These are phyloP conservation scores for Elysia crispata DNA, from an alignment of 2,888 invertebrate species.

Conservation along the genomic window DNA sequence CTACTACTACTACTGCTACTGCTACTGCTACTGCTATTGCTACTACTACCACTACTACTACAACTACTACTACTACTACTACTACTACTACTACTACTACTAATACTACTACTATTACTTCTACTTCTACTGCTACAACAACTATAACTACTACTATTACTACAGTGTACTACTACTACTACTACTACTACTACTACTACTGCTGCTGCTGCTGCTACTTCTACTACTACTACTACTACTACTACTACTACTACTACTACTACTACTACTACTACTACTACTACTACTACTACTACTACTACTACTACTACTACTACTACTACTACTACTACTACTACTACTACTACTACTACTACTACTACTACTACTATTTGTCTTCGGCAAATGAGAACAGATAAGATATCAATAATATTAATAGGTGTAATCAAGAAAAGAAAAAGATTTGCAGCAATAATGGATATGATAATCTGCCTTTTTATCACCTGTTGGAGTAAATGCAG, in stretches of 20 bases:
- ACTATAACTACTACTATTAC: background rate
- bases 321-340: constrained; percentile 9
- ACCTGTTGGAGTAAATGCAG: no score
- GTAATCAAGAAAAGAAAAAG: no score
- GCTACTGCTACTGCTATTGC: background rate
- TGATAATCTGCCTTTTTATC: no score
- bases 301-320: constrained; percentile 9
- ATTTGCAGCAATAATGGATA: no score
- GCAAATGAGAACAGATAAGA: no score
- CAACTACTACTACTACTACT: constrained; percentile 9
- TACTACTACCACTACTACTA: constrained; percentile 4
- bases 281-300: constrained; percentile 9
- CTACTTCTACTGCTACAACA: no score
- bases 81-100: no score
- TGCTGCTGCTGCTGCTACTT: background rate
- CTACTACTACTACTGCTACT: constrained; percentile 4
- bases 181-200: constrained; percentile 9
- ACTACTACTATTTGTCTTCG: no score
- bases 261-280: constrained; percentile 9
- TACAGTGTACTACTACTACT: constrained; percentile 9
- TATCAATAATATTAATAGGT: no score
- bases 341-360: constrained; percentile 9
- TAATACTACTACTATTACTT: no score
- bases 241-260: constrained; percentile 9
- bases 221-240: constrained; percentile 9